Percentiles rank a stretch among this genome's conserved stretches.
Evolutionary conservation across 2,797 vertebrate genomes (phyloP).

Genomic region (Iguana delicatissima): DNA sequence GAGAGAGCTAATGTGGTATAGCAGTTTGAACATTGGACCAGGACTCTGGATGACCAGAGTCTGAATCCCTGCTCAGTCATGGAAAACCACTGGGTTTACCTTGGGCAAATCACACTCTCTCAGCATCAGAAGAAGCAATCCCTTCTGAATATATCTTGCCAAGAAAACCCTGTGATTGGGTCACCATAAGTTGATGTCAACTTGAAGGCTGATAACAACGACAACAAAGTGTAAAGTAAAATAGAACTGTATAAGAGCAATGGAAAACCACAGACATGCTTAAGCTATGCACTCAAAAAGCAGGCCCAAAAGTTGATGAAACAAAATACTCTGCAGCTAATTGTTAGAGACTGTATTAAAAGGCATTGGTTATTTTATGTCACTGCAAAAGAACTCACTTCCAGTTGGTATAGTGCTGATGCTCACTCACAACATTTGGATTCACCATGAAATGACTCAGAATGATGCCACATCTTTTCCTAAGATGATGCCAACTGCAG

Average conservation of each 20-base stretch:
- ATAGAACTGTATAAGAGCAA: not conserved
- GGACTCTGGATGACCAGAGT: no score
- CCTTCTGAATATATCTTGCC: no score
- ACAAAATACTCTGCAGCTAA: not conserved
- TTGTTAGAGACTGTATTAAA: not conserved
- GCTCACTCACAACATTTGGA: not conserved
- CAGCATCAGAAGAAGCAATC: no score
- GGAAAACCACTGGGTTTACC: no score
- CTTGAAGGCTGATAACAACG: no score
- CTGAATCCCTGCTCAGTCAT: no score
- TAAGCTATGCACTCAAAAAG: not conserved
- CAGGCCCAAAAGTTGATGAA: not conserved
- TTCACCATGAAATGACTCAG: not conserved
- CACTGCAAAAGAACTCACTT: not conserved
- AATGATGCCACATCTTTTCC: not conserved
- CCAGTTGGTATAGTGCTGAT: not conserved
- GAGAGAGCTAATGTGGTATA: no score
- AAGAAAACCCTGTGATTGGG: no score
- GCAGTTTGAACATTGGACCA: no score
- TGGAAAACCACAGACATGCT: not conserved
- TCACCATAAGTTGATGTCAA: no score
- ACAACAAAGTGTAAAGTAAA: not conserved
- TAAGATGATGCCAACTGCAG: not conserved
- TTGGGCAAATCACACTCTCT: no score
- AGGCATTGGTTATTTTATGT: not conserved